These are phyloP conservation scores for Pachypanchax playfairii DNA, from an alignment of 2,113 vertebrate species.

Conservation along the genomic window DNA sequence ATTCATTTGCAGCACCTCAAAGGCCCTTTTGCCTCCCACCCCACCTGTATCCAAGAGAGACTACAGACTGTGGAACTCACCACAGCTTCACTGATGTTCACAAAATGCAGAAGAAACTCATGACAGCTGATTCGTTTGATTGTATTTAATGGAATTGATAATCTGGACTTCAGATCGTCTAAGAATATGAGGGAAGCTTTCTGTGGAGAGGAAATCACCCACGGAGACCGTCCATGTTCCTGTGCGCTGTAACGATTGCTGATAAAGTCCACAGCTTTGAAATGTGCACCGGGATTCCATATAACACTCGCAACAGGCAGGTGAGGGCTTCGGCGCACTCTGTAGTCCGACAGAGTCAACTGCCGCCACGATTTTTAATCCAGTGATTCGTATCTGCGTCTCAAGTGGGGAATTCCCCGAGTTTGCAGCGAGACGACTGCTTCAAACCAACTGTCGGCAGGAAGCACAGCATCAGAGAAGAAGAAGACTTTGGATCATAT, in stretches of 20 bases:
- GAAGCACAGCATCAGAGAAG: not conserved
- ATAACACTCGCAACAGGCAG: constrained; percentile 30
- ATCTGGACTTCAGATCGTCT: not conserved
- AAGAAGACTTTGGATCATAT: not conserved
- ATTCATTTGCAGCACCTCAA: constrained; percentile 50
- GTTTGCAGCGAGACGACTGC: constrained; percentile 30
- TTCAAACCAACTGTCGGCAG: not conserved
- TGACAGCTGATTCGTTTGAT: not conserved
- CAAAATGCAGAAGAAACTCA: not conserved
- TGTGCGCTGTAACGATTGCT: not conserved
- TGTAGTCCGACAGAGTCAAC: not conserved
- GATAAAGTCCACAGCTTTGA: constrained; percentile 5
- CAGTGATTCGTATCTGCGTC: not conserved
- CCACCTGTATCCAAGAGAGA: constrained; percentile 33
- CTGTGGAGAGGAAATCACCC: constrained; percentile 8
- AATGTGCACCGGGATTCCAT: not conserved
- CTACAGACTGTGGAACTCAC: not conserved
- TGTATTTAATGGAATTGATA: too few relatives aligned
- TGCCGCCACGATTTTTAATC: too few relatives aligned
- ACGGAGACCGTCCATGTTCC: not conserved
- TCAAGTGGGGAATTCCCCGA: constrained; percentile 49
- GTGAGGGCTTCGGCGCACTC: not conserved
- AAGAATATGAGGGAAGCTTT: not conserved
- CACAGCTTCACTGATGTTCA: not conserved
- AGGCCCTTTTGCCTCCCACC: constrained; percentile 42